These are phyloP conservation scores for Accipiter cooperii DNA, from an alignment of 2,113 vertebrate genomes.

Conservation along the genomic window DNA sequence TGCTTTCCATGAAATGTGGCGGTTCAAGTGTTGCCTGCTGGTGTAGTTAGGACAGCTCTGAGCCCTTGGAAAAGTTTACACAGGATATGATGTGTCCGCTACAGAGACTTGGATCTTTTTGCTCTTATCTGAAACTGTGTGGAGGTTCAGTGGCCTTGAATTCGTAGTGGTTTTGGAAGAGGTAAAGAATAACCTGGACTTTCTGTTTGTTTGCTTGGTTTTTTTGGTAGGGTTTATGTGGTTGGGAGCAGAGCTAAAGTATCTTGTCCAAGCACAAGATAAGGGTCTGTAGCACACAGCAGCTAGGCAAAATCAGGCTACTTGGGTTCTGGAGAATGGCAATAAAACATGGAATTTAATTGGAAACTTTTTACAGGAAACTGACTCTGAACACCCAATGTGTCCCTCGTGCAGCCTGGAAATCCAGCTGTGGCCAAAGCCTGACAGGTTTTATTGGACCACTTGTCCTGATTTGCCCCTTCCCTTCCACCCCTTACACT, in stretches of 20 bases:
- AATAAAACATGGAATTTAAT: neutral
- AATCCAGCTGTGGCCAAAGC: neutral
- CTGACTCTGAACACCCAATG: neutral
- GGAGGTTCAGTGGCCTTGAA: slow-evolving; percentile 53
- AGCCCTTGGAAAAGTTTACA: neutral
- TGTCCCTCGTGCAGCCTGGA: neutral
- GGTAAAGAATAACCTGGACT: slow-evolving; percentile 38
- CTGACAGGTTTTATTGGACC: neutral
- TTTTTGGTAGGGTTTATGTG: neutral
- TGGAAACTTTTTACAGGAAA: neutral
- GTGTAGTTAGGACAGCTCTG: neutral
- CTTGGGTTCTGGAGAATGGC: neutral
- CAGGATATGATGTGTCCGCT: slow-evolving; percentile 12
- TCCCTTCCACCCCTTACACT: neutral
- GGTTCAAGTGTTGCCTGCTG: neutral
- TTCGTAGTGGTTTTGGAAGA: slow-evolving; percentile 36
- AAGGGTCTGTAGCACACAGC: neutral
- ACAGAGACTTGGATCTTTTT: slow-evolving; percentile 13
- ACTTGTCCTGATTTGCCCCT: neutral
- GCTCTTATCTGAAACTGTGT: slow-evolving; percentile 29
- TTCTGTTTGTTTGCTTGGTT: neutral
- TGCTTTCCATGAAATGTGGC: neutral
- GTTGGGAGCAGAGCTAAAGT: neutral
- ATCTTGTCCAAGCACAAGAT: neutral
- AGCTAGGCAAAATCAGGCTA: neutral